Evolutionary conservation across 2,113 vertebrate genomes (phyloP).

Genomic region (Phaetusa simplex): DNA sequence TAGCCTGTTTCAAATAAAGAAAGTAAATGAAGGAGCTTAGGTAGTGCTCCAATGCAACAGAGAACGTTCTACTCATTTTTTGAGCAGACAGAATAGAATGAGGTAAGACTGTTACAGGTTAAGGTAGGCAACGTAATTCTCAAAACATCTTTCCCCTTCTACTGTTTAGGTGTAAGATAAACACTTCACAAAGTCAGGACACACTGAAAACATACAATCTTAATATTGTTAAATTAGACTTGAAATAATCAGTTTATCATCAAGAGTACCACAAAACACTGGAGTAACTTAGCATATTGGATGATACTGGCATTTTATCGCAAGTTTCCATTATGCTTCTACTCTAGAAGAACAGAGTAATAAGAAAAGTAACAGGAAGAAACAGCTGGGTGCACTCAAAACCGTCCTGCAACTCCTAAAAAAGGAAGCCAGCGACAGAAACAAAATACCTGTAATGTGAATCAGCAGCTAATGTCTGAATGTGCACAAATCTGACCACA

Average conservation of each 20-base stretch:
- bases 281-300: background rate
- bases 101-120: background rate
- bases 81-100: background rate
- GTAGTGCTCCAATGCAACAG: background rate
- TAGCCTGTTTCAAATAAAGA: background rate
- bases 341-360: background rate
- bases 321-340: background rate
- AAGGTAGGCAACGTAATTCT: background rate
- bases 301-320: background rate
- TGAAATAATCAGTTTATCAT: background rate
- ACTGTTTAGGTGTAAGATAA: background rate
- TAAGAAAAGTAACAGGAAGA: background rate
- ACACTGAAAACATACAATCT: background rate
- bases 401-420: background rate
- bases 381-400: background rate
- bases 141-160: background rate
- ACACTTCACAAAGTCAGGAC: background rate
- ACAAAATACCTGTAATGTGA: rapidly evolving
- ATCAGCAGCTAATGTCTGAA: background rate
- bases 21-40: background rate
- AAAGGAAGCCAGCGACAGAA: background rate
- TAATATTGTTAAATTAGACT: background rate
- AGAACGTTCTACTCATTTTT: background rate
- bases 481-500: rapidly evolving
- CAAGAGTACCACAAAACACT: background rate